These are phyloP conservation scores for Rhynchotus rufescens DNA, from an alignment of 2,797 vertebrate species.

Conservation along the genomic window DNA sequence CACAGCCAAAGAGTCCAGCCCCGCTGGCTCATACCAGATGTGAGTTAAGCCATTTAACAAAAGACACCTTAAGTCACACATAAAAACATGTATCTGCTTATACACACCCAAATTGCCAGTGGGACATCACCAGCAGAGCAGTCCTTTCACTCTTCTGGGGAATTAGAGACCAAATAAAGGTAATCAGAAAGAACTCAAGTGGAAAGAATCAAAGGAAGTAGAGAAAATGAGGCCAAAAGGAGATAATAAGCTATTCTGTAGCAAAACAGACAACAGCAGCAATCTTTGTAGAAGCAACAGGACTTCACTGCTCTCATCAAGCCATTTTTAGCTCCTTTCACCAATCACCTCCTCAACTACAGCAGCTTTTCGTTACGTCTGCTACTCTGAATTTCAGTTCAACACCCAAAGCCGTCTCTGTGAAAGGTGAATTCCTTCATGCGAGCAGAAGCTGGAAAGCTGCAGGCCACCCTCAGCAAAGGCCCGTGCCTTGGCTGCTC, in stretches of 20 bases:
- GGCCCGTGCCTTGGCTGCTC: rapidly evolving
- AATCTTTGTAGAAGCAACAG: not conserved
- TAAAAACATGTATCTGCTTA: too few relatives aligned
- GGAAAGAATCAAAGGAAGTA: not conserved
- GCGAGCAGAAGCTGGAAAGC: too few relatives aligned
- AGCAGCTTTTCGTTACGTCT: not conserved
- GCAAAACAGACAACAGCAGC: rapidly evolving
- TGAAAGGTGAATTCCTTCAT: not conserved
- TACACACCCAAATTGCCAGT: not conserved
- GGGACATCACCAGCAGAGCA: not conserved
- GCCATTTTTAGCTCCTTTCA: not conserved
- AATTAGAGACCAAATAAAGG: not conserved
- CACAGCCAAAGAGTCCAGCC: not conserved
- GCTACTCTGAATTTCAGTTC: not conserved
- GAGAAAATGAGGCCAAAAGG: not conserved
- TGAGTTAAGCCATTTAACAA: not conserved
- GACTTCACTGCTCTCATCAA: not conserved
- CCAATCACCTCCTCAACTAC: not conserved
- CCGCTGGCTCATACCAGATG: not conserved
- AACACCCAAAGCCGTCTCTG: rapidly evolving
- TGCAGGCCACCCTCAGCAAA: not conserved
- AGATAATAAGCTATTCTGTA: not conserved
- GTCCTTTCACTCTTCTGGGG: not conserved
- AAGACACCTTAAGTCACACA: not conserved
- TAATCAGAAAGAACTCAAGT: not conserved